Base-by-base conservation (phyloP, 1,140 invertebrate species). In the Himalopsyche phryganea region DNA sequence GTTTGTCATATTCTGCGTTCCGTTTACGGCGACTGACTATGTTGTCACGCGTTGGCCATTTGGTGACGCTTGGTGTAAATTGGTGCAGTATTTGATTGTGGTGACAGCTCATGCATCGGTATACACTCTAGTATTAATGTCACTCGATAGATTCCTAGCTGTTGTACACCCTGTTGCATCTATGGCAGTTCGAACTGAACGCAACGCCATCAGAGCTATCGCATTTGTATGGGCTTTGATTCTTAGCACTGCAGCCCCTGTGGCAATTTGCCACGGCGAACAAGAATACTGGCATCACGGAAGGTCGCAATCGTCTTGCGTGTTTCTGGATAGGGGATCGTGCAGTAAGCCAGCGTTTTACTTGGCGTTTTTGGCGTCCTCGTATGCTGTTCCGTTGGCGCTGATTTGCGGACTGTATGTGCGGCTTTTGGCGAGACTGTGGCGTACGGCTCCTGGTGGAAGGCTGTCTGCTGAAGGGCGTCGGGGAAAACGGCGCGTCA, bases 1-100 rank as follows among this genome's bases (percentile, higher is more conserved):
- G 4, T 98, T 98, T 73, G 92, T 98, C 36, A 84, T 95, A 45
- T 94, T 98, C 73, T 98, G 95, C 76, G 92, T 98, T 17, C 95
- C 95, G 0, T 94, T 93, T 69, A 95, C 92, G 6, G 92, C 90
- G 0, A 87, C 87, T 10, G 91, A 94, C 67, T 95, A 94, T 72
- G 88, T 91, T 0, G 74, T 92, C 63, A 83, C 87, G 0, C 84
- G 83, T 69, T 98, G 95, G 95, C 91, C 91, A 0, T 96, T 96
- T 69, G 92, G 93, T 9, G 85, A 88, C 65, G 69, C 86, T 56
- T 94, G 91, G 90, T 97, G 94, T 77, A 91, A 92, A 77, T 85
- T 91, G 17, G 89, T 93, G 5, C 81, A 82, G 61, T 82, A 81
- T 51, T 70, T 82, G 42, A 91, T 89, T 64, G 89, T 91, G 63